These are phyloP conservation scores for Pteronura brasiliensis DNA, from an alignment of 2,113 vertebrate genomes.

Conservation along the genomic window DNA sequence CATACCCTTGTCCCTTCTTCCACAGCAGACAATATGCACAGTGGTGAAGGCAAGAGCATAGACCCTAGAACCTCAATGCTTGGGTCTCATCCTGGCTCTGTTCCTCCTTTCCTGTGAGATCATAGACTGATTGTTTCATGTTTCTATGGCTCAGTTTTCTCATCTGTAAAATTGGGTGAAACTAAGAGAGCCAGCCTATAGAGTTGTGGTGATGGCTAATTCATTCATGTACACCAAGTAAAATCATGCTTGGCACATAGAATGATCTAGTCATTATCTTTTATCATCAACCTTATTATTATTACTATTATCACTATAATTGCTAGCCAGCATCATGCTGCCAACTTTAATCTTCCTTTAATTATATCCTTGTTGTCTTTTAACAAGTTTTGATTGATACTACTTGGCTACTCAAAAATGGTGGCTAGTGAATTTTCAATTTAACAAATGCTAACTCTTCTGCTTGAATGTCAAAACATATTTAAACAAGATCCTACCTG, in stretches of 20 bases:
- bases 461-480: no score
- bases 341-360: background rate
- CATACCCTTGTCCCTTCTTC: background rate
- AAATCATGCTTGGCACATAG: background rate
- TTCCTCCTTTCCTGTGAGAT: background rate
- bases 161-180: background rate
- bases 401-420: background rate
- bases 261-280: background rate
- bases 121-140: background rate
- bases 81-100: background rate
- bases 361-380: background rate
- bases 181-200: background rate
- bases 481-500: background rate
- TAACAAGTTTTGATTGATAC: background rate
- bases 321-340: no score
- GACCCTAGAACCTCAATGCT: background rate
- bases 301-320: background rate
- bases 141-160: background rate
- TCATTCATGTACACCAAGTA: background rate
- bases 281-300: background rate
- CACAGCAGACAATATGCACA: no score
- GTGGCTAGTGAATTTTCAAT: background rate
- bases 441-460: background rate
- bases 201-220: background rate
- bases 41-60: background rate